These are phyloP conservation scores for Morpho helenor DNA, from an alignment of 2,888 invertebrate genomes.

Conservation along the genomic window DNA sequence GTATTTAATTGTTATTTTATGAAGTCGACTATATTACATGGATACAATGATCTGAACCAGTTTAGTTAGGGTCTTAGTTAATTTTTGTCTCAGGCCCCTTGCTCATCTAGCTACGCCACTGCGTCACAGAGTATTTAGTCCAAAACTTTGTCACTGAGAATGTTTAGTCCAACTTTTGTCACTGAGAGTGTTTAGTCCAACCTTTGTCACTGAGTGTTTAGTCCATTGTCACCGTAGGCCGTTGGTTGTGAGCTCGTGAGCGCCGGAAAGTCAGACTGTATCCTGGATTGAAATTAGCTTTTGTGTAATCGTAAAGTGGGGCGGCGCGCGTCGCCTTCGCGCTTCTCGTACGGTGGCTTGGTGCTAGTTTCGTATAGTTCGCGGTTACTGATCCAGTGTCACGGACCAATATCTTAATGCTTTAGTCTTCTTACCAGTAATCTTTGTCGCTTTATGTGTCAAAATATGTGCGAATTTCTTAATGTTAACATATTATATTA, in stretches of 20 bases:
- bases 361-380: slow-evolving; percentile 65
- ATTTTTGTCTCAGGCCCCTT: too few relatives aligned
- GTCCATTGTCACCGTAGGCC: slow-evolving; percentile 31
- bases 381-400: slow-evolving; percentile 73
- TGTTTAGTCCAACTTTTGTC: too few relatives aligned
- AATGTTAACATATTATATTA: slow-evolving; percentile 67
- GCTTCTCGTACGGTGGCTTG: slow-evolving; percentile 71
- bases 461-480: slow-evolving; percentile 75
- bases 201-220: slow-evolving; percentile 15
- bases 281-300: slow-evolving; percentile 45
- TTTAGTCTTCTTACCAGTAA: slow-evolving; percentile 66
- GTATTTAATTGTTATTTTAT: too few relatives aligned
- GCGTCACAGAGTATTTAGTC: not conserved
- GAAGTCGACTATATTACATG: too few relatives aligned
- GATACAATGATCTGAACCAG: too few relatives aligned
- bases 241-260: slow-evolving; percentile 38
- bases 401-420: slow-evolving; percentile 76
- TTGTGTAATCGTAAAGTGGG: slow-evolving; percentile 37
- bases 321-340: slow-evolving; percentile 13
- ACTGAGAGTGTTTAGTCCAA: not conserved
- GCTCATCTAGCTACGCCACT: too few relatives aligned
- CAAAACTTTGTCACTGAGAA: not conserved
- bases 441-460: slow-evolving; percentile 78
- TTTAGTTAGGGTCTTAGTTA: too few relatives aligned
- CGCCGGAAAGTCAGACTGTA: slow-evolving; percentile 19